Evolutionary conservation across 2,113 vertebrate species (phyloP).

Genomic region (Sander lucioperca): DNA sequence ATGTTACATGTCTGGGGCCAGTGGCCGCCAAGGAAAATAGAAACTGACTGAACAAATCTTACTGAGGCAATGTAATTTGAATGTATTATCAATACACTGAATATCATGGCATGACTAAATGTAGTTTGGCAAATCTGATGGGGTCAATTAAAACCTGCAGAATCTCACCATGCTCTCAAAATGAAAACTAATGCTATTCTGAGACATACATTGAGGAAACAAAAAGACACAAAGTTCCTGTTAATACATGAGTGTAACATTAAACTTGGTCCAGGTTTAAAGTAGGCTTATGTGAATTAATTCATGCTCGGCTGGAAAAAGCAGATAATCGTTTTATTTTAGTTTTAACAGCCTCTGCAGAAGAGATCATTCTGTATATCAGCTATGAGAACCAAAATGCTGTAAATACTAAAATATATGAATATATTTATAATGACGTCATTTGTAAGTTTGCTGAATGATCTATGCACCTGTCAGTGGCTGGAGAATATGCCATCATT

Average conservation of each 20-base stretch:
- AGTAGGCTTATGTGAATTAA: constrained; percentile 38
- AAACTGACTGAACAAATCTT: constrained; percentile 53
- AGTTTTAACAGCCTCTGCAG: constrained; percentile 32
- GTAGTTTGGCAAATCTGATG: constrained; percentile 26
- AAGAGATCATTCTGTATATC: constrained; percentile 71
- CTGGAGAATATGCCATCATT: constrained; percentile 54
- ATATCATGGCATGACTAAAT: constrained; percentile 32
- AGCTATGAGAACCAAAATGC: constrained; percentile 85
- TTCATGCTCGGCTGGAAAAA: constrained; percentile 25
- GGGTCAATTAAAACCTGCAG: constrained; percentile 12
- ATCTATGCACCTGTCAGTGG: constrained; percentile 60
- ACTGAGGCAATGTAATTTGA: constrained; percentile 68
- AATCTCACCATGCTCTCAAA: constrained; percentile 13
- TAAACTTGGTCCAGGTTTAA: constrained; percentile 45
- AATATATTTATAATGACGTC: constrained; percentile 83
- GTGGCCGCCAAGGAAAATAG: constrained; percentile 48
- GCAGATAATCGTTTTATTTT: constrained; percentile 26
- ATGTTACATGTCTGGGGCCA: constrained; percentile 41
- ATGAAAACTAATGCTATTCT: constrained; percentile 20
- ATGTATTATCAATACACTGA: constrained; percentile 82
- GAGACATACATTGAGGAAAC: background rate
- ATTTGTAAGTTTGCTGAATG: constrained; percentile 72
- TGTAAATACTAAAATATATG: constrained; percentile 81
- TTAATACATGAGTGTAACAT: constrained; percentile 20
- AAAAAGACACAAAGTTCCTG: constrained; percentile 7